Percentiles rank a stretch among this genome's conserved stretches.
phyloP scores from a whole-genome alignment of 2,888 invertebrate species.

The Marronus borbonicus region DNA sequence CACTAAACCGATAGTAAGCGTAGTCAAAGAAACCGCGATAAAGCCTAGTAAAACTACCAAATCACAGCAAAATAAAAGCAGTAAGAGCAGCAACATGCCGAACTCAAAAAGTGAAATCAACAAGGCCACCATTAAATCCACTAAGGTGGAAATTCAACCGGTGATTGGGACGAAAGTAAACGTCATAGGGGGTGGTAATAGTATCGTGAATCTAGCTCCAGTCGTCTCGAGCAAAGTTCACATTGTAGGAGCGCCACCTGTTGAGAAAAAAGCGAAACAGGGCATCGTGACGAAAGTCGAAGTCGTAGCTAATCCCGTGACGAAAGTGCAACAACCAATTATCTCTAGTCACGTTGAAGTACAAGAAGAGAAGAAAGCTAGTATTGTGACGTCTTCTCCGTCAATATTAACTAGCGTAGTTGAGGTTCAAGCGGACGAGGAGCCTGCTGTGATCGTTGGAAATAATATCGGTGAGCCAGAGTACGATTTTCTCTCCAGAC shows the following conservation, averaged over 20 bases:
- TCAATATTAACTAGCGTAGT: constrained; percentile 74
- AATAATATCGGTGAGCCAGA: constrained; percentile 87
- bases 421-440: constrained; percentile 71
- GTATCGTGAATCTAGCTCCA: constrained; percentile 69
- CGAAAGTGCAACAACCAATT: constrained; percentile 56
- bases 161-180: constrained; percentile 70
- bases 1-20: constrained; percentile 61
- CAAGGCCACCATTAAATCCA: constrained; percentile 64
- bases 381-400: constrained; percentile 58
- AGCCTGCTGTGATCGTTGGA: constrained; percentile 75
- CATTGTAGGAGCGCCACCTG: constrained; percentile 67
- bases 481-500: constrained; percentile 88
- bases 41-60: constrained; percentile 70
- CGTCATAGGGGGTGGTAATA: constrained; percentile 60
- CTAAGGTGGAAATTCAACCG: constrained; percentile 74
- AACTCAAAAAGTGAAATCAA: constrained; percentile 61
- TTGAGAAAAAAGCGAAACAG: constrained; percentile 59
- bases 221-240: constrained; percentile 67
- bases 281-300: constrained; percentile 68
- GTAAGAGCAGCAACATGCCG: constrained; percentile 61
- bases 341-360: constrained; percentile 65
- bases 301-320: constrained; percentile 59
- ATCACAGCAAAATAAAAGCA: constrained; percentile 71
- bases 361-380: constrained; percentile 60
- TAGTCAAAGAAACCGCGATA: constrained; percentile 63